Evolutionary conservation across 1,140 invertebrate genomes (phyloP), one percentile per base, ranked within the genome.

Genomic region (Drosophila nigrodunni): DNA sequence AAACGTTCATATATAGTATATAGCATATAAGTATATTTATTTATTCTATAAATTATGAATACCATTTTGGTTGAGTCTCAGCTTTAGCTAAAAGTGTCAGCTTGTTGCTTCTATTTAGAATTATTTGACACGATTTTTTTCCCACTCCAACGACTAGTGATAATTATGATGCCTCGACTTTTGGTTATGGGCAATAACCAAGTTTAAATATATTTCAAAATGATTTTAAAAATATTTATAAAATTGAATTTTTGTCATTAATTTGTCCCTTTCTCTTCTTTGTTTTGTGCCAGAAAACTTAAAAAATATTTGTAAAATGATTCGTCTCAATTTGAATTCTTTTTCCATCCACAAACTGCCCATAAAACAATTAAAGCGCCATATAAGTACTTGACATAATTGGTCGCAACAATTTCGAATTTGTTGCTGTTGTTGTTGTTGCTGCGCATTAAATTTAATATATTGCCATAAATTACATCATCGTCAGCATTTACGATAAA

Each of bases 361-460:
- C 75, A 69, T 76, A 64, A 73, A 77, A 72, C 82, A 86, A 87
- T 87, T 88, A 78, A 68, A 87, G 59, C 69, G 35, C 85, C 85
- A 89, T 83, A 88, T 80, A 82, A 82, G 83, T 80, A 57, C 83
- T 77, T 77, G 72, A 82, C 83, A 87, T 87, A 87, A 87, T 88
- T 88, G 82, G 72, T 58, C 55, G 68, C 61, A 64, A 52, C 62
- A 75, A 78, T 82, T 77, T 74, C 39, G 35, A 41, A 70, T 78
- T 70, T 71, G 55, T 47, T 73, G 61, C 25, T 46, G 4, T 30
- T 43, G 37, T 44, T 62, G 25, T 62, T 62, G 30, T 10, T 35
- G 47, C 15, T 73, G 58, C 13, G 44, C 66, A 85, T 83, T 86
- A 82, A 89, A 89, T 88, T 88, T 85, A 88, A 89, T 78, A 82